Evolutionary conservation across 2,797 vertebrate species (phyloP).

Genomic region (Loris lydekkerianus): DNA sequence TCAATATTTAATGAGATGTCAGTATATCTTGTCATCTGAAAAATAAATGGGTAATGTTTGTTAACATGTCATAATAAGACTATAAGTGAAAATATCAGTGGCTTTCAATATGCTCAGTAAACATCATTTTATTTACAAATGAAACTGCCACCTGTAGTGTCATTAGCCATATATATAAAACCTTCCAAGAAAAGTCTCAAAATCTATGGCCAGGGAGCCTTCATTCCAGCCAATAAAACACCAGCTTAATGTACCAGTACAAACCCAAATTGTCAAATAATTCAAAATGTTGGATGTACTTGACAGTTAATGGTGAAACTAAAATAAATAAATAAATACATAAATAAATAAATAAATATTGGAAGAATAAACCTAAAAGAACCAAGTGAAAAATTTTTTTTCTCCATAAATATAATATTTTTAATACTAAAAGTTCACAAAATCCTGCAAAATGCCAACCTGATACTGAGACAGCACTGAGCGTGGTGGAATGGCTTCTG

Average conservation of each 20-base stretch:
- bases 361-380: not conserved
- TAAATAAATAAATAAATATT: too few species aligned
- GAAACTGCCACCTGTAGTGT: not conserved
- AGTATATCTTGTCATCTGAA: not conserved
- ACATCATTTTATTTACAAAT: slow-evolving; percentile 1
- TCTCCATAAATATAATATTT: too few species aligned
- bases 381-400: not conserved
- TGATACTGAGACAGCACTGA: not conserved
- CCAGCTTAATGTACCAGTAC: not conserved
- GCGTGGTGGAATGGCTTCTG: not conserved
- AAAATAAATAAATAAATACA: too few species aligned
- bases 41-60: not conserved
- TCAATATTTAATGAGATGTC: not conserved
- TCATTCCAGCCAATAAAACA: not conserved
- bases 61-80: not conserved
- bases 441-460: not conserved
- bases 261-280: not conserved
- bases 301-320: not conserved
- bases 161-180: not conserved
- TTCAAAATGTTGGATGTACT: not conserved
- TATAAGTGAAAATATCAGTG: not conserved
- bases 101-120: not conserved
- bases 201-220: not conserved
- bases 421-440: not conserved
- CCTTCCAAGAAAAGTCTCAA: not conserved